Base-by-base conservation (phyloP, 1,140 invertebrate species). In the Druon quercuslanigerum region DNA sequence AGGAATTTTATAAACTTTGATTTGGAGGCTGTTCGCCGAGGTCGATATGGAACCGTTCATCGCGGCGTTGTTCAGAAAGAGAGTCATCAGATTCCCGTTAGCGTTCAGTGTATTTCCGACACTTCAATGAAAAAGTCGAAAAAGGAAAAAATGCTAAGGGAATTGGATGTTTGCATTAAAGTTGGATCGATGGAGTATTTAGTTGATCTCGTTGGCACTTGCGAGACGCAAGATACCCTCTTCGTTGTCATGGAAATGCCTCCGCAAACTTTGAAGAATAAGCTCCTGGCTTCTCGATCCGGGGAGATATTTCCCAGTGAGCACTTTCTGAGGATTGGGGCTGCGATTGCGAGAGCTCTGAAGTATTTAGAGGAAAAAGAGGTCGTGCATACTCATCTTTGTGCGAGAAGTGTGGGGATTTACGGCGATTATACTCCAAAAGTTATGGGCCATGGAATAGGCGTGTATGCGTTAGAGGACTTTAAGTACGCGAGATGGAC, bases 401-500 rank as follows among this genome's bases (percentile, higher is more conserved):
- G 94, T 83, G 93, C 95, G 8, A 92, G 95, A 57, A 96, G 95
- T 87, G 91, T 97, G 46, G 87, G 93, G 1, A 89, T 96, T 19
- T 89, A 91, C 50, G 92, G 94, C 74, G 92, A 93, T 74, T 93
- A 92, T 52, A 91, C 91, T 19, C 94, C 95, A 2, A 96, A 96
- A 90, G 88, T 96, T n/a, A 93, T 93, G 80, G 94, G 95, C 54
- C 95, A 95, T 89, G 95, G 95, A 7, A 89, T 96, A 17, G 87
- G 93, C 9, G 93, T 94, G 66, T 92, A 87, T 90, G 90, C 83
- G 80, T 91, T 86, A 80, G 91, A 82, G 51, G 90, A 85, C 79
- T 86, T 91, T 70, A 93, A 96, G 82, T 95, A 95, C 82, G 94
- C 94, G 0, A 88, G 96, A 20, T 97, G 96, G 96, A 95, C 94